Evolutionary conservation across 2,888 invertebrate genomes (phyloP), one percentile per base, ranked within the genome.

Genomic region (Leucoma salicis): DNA sequence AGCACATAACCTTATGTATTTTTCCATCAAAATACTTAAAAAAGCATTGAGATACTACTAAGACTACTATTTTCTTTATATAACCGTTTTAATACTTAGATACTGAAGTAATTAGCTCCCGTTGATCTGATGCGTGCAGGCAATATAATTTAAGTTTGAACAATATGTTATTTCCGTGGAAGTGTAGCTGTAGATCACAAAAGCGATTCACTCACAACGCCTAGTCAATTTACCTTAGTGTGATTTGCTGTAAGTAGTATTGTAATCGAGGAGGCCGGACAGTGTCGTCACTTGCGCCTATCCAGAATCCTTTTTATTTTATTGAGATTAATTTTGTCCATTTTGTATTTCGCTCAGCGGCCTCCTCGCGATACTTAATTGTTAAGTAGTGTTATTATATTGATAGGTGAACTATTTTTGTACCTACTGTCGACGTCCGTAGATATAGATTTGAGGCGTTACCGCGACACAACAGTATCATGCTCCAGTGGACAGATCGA

Each of bases 221-320:
- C 89, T 89, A 89, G 89, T 89, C 89, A 89, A 89, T 88, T 88
- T 89, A 87, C 86, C 83, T 86, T 89, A 89, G 88, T 89, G 89
- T 89, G 88, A 89, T 89, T 87, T 79, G 84, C 82, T 78, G 73
- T 87, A 87, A 88, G 84, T 87, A 87, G 83, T 76, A 77, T 74
- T 78, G 76, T 74, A 66, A 74, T 46, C 69, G 60, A 70, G 84
- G 85, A 70, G 78, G 73, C 66, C 55, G 39, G 46, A 55, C 68
- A 63, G 58, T 66, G 42, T 35, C 35, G 8, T 64, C 63, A 70
- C 69, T 70, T 50, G 54, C 54, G 57, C 58, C 42, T 44, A 47
- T 62, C 49, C 56, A 42, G 56, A 57, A 56, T 63, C 56, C 51
- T 61, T 47, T 55, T 49, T 44, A 47, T 53, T 46, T 13, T 29